Conservation (phyloP, 2,797 vertebrate species). For the Girardinus metallicus region DNA sequence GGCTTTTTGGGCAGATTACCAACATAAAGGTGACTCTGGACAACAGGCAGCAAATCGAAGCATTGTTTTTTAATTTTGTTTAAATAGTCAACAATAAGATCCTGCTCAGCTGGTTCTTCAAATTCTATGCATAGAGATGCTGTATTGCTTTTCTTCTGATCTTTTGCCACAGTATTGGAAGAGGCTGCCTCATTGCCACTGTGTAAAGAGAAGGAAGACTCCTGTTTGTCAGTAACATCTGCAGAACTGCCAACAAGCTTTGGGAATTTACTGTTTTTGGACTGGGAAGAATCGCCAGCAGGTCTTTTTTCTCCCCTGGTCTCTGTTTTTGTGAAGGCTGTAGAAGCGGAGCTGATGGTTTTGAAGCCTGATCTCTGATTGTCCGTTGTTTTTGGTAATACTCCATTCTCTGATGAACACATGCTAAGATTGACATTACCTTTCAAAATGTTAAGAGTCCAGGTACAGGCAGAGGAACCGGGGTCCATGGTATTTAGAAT, state of each 20-base stretch:
- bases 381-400: conserved; percentile 62
- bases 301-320: conserved; percentile 75
- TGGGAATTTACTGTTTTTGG: conserved; percentile 85
- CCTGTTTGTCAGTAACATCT: not conserved
- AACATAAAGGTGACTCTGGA: conserved; percentile 86
- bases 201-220: conserved; percentile 18
- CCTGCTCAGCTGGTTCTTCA: conserved; percentile 18
- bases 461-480: conserved; percentile 90
- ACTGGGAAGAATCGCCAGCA: conserved; percentile 52
- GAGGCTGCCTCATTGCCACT: conserved; percentile 34
- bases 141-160: not conserved
- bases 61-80: conserved; percentile 83
- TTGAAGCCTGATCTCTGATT: conserved; percentile 86
- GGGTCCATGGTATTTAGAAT: conserved; percentile 97
- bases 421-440: conserved; percentile 86
- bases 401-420: conserved; percentile 69
- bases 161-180: not conserved
- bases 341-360: conserved; percentile 86
- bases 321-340: conserved; percentile 91
- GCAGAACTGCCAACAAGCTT: conserved; percentile 78
- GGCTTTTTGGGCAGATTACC: conserved; percentile 88
- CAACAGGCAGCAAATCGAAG: conserved; percentile 91
- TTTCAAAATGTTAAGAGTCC: conserved; percentile 92
- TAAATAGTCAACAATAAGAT: conserved; percentile 47
- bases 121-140: not conserved